Conservation (phyloP, 2,888 invertebrate genomes). For the Toxonevra muliebris region DNA sequence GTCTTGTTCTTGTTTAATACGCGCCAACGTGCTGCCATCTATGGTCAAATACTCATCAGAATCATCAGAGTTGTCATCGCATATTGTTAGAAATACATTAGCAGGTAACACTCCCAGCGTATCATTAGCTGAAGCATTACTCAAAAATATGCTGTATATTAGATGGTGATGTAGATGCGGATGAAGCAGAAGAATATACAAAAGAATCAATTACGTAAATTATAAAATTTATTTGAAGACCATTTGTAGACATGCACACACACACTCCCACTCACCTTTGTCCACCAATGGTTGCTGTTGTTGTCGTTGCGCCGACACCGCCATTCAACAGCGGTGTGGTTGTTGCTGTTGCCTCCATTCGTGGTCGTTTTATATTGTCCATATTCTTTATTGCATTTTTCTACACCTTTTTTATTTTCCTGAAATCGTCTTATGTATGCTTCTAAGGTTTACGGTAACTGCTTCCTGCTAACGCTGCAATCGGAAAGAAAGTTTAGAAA, state of each 20-base stretch:
- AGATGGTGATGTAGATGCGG: no score
- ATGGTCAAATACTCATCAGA: constrained; percentile 55
- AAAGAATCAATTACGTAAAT: constrained; percentile 32
- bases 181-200: background rate
- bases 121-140: constrained; percentile 29
- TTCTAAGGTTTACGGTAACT: no score
- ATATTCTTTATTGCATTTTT: constrained; percentile 28
- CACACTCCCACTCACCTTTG: constrained; percentile 36
- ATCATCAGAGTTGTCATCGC: constrained; percentile 54
- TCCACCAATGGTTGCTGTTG: constrained; percentile 33
- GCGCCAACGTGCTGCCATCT: constrained; percentile 41
- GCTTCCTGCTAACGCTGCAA: background rate
- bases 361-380: constrained; percentile 42
- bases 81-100: constrained; percentile 52
- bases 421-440: background rate
- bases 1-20: constrained; percentile 51
- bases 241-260: no score
- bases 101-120: constrained; percentile 32
- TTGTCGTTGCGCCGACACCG: constrained; percentile 35
- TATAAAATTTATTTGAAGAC: background rate
- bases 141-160: constrained; percentile 44
- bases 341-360: constrained; percentile 36
- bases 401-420: background rate
- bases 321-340: constrained; percentile 37
- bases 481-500: background rate